Conservation (phyloP, 2,888 invertebrate genomes). For the Hirtodrosophila cameraria region DNA sequence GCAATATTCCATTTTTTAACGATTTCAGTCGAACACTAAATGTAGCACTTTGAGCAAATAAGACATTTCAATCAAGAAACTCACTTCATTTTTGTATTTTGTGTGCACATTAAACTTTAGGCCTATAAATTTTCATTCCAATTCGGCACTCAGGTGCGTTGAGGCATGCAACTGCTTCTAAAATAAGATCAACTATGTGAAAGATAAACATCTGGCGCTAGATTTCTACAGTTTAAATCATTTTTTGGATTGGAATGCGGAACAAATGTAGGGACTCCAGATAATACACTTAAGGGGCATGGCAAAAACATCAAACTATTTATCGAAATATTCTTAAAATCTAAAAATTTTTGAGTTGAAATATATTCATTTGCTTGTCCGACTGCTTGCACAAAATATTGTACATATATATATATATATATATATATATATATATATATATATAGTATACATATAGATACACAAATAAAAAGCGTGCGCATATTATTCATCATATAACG, state of each 20-base stretch:
- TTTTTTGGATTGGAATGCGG: neutral
- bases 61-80: neutral
- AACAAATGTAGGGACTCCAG: constrained; percentile 23
- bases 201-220: constrained; percentile 50
- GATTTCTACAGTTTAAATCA: constrained; percentile 1
- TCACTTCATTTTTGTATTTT: neutral
- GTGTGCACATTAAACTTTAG: constrained; percentile 2
- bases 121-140: constrained; percentile 22
- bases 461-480: constrained; percentile 11
- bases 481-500: constrained; percentile 59
- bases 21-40: constrained; percentile 21
- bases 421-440: constrained; percentile 5
- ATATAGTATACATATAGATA: constrained; percentile 8
- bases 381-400: constrained; percentile 44
- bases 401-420: constrained; percentile 16
- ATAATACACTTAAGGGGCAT: constrained; percentile 13
- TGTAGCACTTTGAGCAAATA: neutral
- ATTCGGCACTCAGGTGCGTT: constrained; percentile 46
- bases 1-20: constrained; percentile 39
- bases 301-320: constrained; percentile 36
- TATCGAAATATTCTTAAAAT: constrained; percentile 20
- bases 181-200: constrained; percentile 32
- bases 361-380: constrained; percentile 49
- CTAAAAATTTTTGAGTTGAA: constrained; percentile 26
- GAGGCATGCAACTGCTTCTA: constrained; percentile 49